A percentile compares a stretch with the other conserved stretches of the same genome.
Evolutionary conservation across 2,888 invertebrate genomes (phyloP).

Genomic region (Leistus spinibarbis): DNA sequence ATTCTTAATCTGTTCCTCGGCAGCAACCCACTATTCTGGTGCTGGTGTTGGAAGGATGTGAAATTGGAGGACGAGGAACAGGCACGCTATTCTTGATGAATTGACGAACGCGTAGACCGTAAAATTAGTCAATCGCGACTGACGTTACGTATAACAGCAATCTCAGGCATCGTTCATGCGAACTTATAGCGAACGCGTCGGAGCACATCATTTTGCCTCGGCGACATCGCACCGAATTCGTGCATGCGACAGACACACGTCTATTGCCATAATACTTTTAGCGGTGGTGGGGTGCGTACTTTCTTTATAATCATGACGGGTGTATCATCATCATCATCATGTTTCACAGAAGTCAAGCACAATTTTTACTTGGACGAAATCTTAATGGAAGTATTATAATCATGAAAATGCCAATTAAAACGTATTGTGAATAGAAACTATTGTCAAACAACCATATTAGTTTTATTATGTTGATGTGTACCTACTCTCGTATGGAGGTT

Average conservation of each 20-base stretch:
- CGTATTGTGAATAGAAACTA: not conserved
- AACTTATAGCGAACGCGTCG: conserved; percentile 33
- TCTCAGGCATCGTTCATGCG: conserved; percentile 41
- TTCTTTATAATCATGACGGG: too few relatives aligned
- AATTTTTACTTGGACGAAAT: too few relatives aligned
- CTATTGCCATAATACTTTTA: too few relatives aligned
- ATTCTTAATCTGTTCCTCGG: conserved; percentile 45
- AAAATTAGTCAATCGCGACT: conserved; percentile 48
- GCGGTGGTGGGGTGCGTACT: too few relatives aligned
- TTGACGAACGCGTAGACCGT: conserved; percentile 49
- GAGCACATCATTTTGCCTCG: conserved; percentile 34
- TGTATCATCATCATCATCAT: too few relatives aligned
- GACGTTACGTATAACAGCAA: conserved; percentile 41
- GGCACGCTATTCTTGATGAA: conserved; percentile 45
- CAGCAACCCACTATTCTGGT: conserved; percentile 42
- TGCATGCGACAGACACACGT: not conserved
- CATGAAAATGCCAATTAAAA: not conserved
- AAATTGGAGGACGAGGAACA: conserved; percentile 10
- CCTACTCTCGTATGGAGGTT: not conserved
- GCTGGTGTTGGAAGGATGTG: conserved; percentile 41
- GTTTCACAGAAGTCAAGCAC: too few relatives aligned
- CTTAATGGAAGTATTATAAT: too few relatives aligned
- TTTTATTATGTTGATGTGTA: not conserved
- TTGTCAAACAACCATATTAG: not conserved
- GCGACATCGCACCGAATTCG: not conserved